Evolutionary conservation across 2,797 vertebrate species (phyloP).

Genomic region (Chelon labrosus): DNA sequence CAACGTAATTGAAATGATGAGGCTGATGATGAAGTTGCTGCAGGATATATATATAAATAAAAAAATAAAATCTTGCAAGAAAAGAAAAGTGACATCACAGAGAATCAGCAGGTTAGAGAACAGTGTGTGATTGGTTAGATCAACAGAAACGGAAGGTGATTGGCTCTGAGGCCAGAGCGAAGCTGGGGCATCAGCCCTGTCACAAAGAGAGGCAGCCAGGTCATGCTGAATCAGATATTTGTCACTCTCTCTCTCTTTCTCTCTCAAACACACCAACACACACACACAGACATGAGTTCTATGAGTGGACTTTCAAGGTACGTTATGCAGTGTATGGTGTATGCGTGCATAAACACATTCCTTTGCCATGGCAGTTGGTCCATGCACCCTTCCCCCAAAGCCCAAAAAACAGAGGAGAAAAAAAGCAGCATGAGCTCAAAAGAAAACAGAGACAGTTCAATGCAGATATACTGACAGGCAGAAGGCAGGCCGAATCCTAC

Average conservation of each 20-base stretch:
- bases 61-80: constrained; percentile 61
- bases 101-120: constrained; percentile 66
- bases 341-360: constrained; percentile 77
- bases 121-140: constrained; percentile 62
- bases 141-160: constrained; percentile 64
- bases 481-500: constrained; percentile 67
- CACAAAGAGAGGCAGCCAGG: constrained; percentile 64
- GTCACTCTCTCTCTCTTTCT: constrained; percentile 34
- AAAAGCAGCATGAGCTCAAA: constrained; percentile 84
- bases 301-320: constrained; percentile 55
- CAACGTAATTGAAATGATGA: constrained; percentile 54
- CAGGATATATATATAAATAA: constrained; percentile 32
- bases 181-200: constrained; percentile 55
- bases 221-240: constrained; percentile 73
- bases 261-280: constrained; percentile 24
- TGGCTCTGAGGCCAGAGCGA: constrained; percentile 56
- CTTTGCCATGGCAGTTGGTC: constrained; percentile 76
- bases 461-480: constrained; percentile 67
- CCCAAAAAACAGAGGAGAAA: constrained; percentile 83
- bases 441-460: constrained; percentile 66
- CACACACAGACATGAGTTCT: constrained; percentile 39
- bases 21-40: constrained; percentile 65
- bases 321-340: constrained; percentile 67
- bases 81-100: constrained; percentile 60
- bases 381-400: constrained; percentile 71